A percentile compares a stretch with the other conserved stretches of the same genome.
phyloP scores from a whole-genome alignment of 2,797 vertebrate species.

The Danio albolineatus region DNA sequence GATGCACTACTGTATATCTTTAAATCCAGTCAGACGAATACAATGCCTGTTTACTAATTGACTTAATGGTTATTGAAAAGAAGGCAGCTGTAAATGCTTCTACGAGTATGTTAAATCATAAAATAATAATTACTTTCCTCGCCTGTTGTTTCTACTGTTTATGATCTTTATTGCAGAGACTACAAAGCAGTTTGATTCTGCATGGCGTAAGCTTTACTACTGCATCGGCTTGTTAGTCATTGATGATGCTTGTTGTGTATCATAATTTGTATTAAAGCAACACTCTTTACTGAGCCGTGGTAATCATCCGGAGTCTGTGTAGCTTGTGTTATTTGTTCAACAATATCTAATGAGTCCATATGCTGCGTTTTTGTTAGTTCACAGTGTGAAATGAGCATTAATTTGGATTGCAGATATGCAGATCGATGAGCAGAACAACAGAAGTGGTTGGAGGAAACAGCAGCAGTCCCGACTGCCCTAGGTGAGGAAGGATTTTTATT shows the following conservation, averaged over 20 bases:
- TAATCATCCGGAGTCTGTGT: slow-evolving; percentile 71
- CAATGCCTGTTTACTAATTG: slow-evolving; percentile 28
- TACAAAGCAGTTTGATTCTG: slow-evolving; percentile 28
- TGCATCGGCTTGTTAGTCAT: slow-evolving; percentile 29
- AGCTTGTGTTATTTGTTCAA: slow-evolving; percentile 73
- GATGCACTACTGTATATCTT: background rate
- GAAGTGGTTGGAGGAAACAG: slow-evolving; percentile 27
- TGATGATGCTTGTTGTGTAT: slow-evolving; percentile 54
- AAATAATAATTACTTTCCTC: slow-evolving; percentile 38
- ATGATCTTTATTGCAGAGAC: background rate
- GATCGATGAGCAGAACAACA: slow-evolving; percentile 55
- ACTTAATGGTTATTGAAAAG: slow-evolving; percentile 21
- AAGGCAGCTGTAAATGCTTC: slow-evolving; percentile 4
- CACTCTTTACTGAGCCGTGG: slow-evolving; percentile 53
- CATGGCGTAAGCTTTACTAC: slow-evolving; percentile 33
- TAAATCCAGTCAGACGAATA: background rate
- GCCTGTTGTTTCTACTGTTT: slow-evolving; percentile 6
- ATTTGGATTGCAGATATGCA: slow-evolving; percentile 67
- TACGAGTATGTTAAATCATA: slow-evolving; percentile 28
- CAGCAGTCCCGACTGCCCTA: background rate
- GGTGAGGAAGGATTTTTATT: background rate
- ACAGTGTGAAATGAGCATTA: slow-evolving; percentile 64
- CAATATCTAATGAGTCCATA: slow-evolving; percentile 71
- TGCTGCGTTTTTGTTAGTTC: slow-evolving; percentile 69
- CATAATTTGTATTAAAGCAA: slow-evolving; percentile 60